Base-by-base conservation (phyloP, 1,140 invertebrate species). In the Bactericera cockerelli region DNA sequence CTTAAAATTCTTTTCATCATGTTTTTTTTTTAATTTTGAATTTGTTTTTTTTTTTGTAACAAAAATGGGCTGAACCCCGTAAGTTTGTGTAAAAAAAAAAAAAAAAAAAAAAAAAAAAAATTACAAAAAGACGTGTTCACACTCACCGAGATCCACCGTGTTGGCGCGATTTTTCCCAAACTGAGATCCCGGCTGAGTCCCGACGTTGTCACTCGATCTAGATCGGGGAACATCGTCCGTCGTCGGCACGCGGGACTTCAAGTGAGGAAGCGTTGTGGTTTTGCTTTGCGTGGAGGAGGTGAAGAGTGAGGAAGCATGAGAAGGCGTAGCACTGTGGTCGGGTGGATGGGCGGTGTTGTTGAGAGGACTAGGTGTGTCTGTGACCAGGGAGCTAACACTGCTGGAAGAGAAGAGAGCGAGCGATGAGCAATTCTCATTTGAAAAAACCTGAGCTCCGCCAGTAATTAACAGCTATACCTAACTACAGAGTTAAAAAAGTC, bases 221-320 rank as follows among this genome's bases (percentile, higher is more conserved):
- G 42, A 49, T 22, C 42, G 42, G 22, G 42, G 42, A 19, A 49
- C 42, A 49, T 49, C 22, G 22, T 49, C 42, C 6, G 22, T n/a
- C 4, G 4, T 19, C n/a, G 42, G 6, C 22, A 49, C n/a, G 6
- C 19, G 6, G 42, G 42, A 49, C 19, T 49, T 49, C n/a, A 49
- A 19, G 8, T 49, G 42, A 31, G 42, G 42, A 49, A 49, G 42
- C n/a, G n/a, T 49, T 49, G n/a, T 49, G 42, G 42, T 19, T 49
- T 22, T 16, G 42, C 22, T n/a, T 22, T 4, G 6, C 8, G n/a
- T 49, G 4, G n/a, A 10, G 42, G 6, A 10, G 42, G n/a, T 6
- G 42, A 31, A 31, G 13, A 6, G 28, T 6, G 28, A 31, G 28
- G 28, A 31, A 31, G 28, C 28, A 13, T 4, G 4, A 31, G 28